Base-by-base conservation (phyloP, 2,113 vertebrate genomes). In the Xiphophorus couchianus region DNA sequence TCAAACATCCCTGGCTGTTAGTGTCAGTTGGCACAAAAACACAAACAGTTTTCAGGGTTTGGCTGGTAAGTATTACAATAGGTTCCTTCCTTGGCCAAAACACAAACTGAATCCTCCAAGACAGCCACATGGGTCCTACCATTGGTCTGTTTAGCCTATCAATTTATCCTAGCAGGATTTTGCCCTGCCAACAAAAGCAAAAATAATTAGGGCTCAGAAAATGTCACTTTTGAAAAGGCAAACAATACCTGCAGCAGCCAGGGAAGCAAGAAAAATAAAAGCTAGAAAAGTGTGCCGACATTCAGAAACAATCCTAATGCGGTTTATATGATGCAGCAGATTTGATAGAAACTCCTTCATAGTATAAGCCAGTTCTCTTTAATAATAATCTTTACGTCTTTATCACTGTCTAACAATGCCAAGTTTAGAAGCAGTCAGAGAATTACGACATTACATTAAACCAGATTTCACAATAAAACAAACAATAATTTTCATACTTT, bases 161-260 rank as follows among this genome's bases (percentile, higher is more conserved):
- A 78, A 79, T 86, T 74, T 71, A 74, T 64, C 62, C 64, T 68
- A 74, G 64, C 71, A 72, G 54, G 78, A 74, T 83, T 62, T 39
- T 73, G 35, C 61, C 63, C 29, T 48, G 70, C 67, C 71, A 81
- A 82, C 39, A 39, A 69, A 62, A 78, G 73, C 14, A 71, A 77
- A 30, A 76, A 39, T 66, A 69, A 60, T 74, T 74, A 62, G 48
- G 37, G 42, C 30, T 58, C 66, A 69, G 77, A 74, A 69, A 77
- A 77, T 77, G 60, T 77, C 54, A 72, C 70, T 61, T 60, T 25
- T 67, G 61, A 31, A 77, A 69, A 25, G 27, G 33, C 39, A 72
- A 87, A 87, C 66, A 77, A 80, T 30, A 80, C 76, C 42, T 68
- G 28, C 64, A 69, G 37, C 17, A 70, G n/a, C 63, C 35, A 25